These are phyloP conservation scores for Falco cherrug DNA, from an alignment of 2,797 vertebrate species.

Conservation along the genomic window DNA sequence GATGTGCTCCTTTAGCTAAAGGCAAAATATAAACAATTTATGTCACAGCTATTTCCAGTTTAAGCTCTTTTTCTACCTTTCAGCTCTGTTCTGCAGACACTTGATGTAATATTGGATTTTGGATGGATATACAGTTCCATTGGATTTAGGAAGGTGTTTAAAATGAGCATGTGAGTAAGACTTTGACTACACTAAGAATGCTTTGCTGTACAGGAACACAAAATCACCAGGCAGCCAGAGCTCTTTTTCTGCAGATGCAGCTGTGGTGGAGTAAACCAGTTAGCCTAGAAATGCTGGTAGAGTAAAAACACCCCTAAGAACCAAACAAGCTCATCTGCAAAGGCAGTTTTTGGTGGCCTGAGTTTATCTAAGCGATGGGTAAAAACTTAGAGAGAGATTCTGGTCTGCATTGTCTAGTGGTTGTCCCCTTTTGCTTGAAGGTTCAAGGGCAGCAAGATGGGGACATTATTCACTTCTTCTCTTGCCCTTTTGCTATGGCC, in stretches of 20 bases:
- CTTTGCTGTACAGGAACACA: neutral
- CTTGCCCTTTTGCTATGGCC: neutral
- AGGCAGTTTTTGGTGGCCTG: neutral
- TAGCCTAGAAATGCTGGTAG: neutral
- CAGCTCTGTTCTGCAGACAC: constrained; percentile 6
- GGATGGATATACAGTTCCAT: neutral
- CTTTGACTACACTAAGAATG: neutral
- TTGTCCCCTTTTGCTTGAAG: neutral
- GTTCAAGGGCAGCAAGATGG: neutral
- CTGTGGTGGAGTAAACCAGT: neutral
- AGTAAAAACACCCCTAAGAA: neutral
- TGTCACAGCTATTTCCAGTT: constrained; percentile 10
- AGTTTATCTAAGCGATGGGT: neutral
- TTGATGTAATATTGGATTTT: constrained; percentile 45
- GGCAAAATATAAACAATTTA: constrained; percentile 55
- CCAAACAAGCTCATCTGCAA: neutral
- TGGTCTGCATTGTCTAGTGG: neutral
- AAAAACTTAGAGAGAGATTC: neutral
- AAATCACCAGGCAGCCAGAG: neutral
- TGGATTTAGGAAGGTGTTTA: neutral
- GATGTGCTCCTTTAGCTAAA: neutral
- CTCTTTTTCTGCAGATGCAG: neutral
- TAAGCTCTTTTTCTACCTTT: constrained; percentile 13
- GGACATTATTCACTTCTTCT: neutral
- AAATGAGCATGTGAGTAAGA: neutral